These are phyloP conservation scores for Megalopta genalis DNA, from an alignment of 1,140 invertebrate genomes.

Conservation along the genomic window DNA sequence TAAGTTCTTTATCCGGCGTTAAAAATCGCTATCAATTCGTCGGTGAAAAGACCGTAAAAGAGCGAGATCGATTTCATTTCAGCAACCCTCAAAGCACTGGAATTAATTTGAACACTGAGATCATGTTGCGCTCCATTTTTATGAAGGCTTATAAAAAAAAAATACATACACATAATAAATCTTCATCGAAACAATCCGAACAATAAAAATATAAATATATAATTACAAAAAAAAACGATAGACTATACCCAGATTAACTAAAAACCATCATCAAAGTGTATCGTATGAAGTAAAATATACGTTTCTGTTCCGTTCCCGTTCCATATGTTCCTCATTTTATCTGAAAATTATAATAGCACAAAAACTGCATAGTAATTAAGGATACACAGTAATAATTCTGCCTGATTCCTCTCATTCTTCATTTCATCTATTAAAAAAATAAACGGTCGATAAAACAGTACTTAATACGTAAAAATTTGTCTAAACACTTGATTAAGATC, in stretches of 20 bases:
- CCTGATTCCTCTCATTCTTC: no score
- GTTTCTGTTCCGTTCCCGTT: no score
- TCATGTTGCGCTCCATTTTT: not conserved
- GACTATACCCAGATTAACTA: no score
- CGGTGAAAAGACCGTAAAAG: not conserved
- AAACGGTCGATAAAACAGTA: no score
- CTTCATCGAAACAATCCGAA: not conserved
- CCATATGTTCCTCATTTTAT: no score
- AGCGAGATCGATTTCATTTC: not conserved
- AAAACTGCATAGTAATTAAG: no score
- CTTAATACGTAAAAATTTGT: no score
- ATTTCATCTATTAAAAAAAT: no score
- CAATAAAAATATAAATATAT: not conserved
- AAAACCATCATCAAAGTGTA: not conserved
- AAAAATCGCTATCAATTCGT: slow-evolving; percentile 7
- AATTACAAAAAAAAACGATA: no score
- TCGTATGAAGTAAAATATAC: not conserved
- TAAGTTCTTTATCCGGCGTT: not conserved
- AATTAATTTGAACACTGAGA: not conserved
- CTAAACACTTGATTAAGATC: no score
- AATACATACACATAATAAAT: not conserved
- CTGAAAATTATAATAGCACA: no score
- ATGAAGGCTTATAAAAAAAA: not conserved
- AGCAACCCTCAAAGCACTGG: not conserved
- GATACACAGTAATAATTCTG: no score